Percentiles rank a stretch among this genome's conserved stretches.
Evolutionary conservation across 2,113 vertebrate genomes (phyloP).

Genomic region (Merops nubicus): DNA sequence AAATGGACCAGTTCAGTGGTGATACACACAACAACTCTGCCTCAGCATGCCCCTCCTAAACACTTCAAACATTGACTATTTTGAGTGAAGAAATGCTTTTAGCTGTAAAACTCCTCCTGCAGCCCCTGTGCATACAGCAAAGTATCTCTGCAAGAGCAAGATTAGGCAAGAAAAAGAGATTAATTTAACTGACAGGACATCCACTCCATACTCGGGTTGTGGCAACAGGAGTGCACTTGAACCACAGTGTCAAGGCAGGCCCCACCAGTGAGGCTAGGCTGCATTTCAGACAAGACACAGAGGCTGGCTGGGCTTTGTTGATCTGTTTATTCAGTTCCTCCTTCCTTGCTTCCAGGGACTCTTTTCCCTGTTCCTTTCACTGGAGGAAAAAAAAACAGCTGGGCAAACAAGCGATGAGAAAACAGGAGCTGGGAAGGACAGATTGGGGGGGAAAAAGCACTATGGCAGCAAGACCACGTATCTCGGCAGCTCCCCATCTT

Average conservation of each 20-base stretch:
- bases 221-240: background rate
- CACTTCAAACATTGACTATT: background rate
- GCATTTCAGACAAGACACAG: background rate
- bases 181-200: background rate
- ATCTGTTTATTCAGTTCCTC: background rate
- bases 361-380: background rate
- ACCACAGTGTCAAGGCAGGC: background rate
- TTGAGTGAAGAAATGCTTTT: background rate
- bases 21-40: background rate
- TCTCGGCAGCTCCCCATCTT: background rate
- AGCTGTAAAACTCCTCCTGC: background rate
- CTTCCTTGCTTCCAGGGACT: background rate
- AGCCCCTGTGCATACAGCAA: background rate
- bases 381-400: background rate
- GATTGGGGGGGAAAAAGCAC: background rate
- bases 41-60: background rate
- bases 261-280: background rate
- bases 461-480: fast-evolving
- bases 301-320: background rate
- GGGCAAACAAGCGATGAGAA: background rate
- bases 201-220: background rate
- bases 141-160: background rate
- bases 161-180: background rate
- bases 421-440: background rate
- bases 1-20: background rate